Conservation (phyloP, 2,797 vertebrate genomes). For the Arctocebus calabarensis region DNA sequence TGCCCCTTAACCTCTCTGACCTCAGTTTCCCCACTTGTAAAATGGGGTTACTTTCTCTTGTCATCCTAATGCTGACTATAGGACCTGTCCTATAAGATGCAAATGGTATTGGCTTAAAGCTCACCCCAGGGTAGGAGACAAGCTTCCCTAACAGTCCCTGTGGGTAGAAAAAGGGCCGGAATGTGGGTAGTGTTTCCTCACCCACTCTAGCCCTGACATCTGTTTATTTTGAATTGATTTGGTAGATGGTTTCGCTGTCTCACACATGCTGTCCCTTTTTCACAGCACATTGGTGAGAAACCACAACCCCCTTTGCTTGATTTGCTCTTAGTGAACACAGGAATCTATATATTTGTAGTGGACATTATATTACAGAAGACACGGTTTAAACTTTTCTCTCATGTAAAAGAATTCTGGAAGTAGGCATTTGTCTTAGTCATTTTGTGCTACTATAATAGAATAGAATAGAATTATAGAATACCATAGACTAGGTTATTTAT, state of each 20-base stretch:
- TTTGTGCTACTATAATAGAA: background rate
- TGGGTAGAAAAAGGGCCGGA: background rate
- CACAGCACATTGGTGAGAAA: background rate
- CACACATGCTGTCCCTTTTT: background rate
- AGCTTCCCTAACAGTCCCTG: background rate
- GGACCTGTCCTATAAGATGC: background rate
- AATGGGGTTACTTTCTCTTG: background rate
- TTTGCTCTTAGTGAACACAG: background rate
- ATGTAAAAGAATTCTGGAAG: background rate
- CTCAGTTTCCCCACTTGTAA: background rate
- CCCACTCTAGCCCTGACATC: background rate
- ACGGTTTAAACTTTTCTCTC: background rate
- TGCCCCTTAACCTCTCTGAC: background rate
- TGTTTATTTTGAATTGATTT: background rate
- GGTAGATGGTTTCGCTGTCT: background rate
- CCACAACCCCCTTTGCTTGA: background rate
- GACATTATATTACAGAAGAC: background rate
- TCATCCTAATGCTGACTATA: background rate
- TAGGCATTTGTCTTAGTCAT: background rate
- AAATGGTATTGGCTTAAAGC: background rate
- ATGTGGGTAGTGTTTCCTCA: background rate
- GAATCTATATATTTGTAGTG: background rate
- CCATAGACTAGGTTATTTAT: no score
- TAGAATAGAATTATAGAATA: no score
- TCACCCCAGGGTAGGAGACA: background rate